Base-by-base conservation (phyloP, 2,888 invertebrate species). In the Thymelicus acteon region DNA sequence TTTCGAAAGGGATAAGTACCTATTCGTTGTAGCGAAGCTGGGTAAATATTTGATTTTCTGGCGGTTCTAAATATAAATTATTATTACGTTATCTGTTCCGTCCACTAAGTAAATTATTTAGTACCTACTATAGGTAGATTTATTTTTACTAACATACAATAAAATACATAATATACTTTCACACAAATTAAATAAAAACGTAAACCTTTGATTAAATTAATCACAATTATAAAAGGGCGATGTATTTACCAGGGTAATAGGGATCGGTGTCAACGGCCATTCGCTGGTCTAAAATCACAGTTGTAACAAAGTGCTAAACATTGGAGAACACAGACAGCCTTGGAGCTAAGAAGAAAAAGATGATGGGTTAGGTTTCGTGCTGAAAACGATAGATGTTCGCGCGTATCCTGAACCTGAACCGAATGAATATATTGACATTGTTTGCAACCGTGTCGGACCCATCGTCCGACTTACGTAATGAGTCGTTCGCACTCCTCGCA, bases 401-500 rank as follows among this genome's bases (percentile, higher is more conserved):
- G 47, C 44, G 24, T 31, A 7, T 58, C 47, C 60, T 60, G 57
- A 62, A 54, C 47, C 60, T 60, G 57, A 62, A 54, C 71, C 71
- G 71, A 71, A 65, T 71, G 71, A 31, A 52, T 57, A 67, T 90
- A 76, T 90, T 58, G 92, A 67, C 90, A 76, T 90, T 58, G 92
- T 95, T 94, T 88, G 94, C 94, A 85, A 95, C 95, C 88, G 96
- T 95, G 90, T 95, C 94, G 83, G 95, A 95, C 91, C 95, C 79
- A 91, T 92, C 82, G 95, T 93, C 85, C 95, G 95, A 97, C 98
- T 98, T 97, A 99, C 99, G 98, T 97, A 94, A 99, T 98, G 86
- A 98, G 96, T 85, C 98, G 96, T 92, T 98, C 98, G 95, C 99
- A 99, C 87, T 98, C 98, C 80, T 97, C 97, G 95, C 99, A 99